Evolutionary conservation across 1,140 invertebrate genomes (phyloP).

Genomic region (Sarcophaga bullata): DNA sequence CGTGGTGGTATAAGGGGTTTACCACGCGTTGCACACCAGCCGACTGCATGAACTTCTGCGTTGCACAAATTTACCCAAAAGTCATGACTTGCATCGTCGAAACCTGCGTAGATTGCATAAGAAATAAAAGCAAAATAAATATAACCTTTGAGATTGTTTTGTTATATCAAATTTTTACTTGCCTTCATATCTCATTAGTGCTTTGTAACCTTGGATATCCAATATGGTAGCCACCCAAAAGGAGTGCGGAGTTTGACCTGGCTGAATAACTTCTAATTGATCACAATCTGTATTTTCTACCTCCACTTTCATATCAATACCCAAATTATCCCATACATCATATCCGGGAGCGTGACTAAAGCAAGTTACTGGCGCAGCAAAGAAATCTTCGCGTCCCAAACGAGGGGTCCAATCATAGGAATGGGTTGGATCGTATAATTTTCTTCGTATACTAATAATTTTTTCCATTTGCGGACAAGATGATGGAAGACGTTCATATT

Average conservation of each 20-base stretch:
- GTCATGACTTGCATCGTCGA: constrained; percentile 88
- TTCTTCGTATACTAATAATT: constrained; percentile 66
- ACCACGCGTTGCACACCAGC: constrained; percentile 95
- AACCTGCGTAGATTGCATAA: constrained; percentile 66
- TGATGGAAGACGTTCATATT: constrained; percentile 60
- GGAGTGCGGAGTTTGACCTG: constrained; percentile 76
- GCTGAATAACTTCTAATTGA: constrained; percentile 73
- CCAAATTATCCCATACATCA: constrained; percentile 93
- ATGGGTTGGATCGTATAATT: constrained; percentile 72
- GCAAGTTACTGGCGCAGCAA: constrained; percentile 87
- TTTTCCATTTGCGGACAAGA: constrained; percentile 66
- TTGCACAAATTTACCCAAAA: constrained; percentile 97
- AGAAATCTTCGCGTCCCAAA: constrained; percentile 79
- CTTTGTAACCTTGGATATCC: constrained; percentile 91
- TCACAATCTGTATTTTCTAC: constrained; percentile 92
- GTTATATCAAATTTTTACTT: not conserved
- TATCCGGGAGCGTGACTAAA: constrained; percentile 92
- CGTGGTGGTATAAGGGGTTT: constrained; percentile 94
- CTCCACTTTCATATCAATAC: constrained; percentile 95
- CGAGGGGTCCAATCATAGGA: constrained; percentile 86
- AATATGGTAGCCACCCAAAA: constrained; percentile 96
- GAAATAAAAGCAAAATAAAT: not conserved
- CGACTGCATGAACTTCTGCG: constrained; percentile 92
- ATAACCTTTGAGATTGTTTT: not conserved
- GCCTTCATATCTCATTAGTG: constrained; percentile 90